Evolutionary conservation across 1,140 invertebrate genomes (phyloP).

Genomic region (Apis laboriosa): DNA sequence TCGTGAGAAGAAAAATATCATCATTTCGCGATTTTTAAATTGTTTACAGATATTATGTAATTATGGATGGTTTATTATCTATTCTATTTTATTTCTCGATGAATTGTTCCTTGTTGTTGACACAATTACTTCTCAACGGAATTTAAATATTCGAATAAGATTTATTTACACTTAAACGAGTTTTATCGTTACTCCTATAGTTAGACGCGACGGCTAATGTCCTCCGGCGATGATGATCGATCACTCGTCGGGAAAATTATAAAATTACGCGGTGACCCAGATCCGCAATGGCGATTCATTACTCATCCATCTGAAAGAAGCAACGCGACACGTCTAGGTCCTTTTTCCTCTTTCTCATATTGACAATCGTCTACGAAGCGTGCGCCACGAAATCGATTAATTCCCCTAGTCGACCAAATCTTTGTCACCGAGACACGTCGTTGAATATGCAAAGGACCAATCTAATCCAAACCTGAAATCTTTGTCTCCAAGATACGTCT

Average conservation of each 20-base stretch:
- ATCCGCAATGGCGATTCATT: slow-evolving; percentile 20
- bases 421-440: background rate
- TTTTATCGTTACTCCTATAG: background rate
- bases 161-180: slow-evolving; percentile 4
- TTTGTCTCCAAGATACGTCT: background rate
- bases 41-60: background rate
- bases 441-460: background rate
- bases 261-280: slow-evolving; percentile 29
- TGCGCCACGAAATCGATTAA: background rate
- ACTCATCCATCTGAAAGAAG: slow-evolving; percentile 29
- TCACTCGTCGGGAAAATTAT: slow-evolving; percentile 25
- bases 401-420: background rate
- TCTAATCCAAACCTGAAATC: background rate
- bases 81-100: background rate
- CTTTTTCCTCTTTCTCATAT: background rate
- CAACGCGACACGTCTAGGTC: background rate
- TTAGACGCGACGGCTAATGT: background rate
- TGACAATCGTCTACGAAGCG: background rate
- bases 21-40: background rate
- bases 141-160: background rate
- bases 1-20: background rate
- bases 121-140: background rate
- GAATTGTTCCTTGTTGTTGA: background rate
- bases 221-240: slow-evolving; percentile 14
- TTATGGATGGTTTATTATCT: background rate